Base-by-base conservation (phyloP, 2,113 vertebrate genomes). In the Lamprotornis superbus region DNA sequence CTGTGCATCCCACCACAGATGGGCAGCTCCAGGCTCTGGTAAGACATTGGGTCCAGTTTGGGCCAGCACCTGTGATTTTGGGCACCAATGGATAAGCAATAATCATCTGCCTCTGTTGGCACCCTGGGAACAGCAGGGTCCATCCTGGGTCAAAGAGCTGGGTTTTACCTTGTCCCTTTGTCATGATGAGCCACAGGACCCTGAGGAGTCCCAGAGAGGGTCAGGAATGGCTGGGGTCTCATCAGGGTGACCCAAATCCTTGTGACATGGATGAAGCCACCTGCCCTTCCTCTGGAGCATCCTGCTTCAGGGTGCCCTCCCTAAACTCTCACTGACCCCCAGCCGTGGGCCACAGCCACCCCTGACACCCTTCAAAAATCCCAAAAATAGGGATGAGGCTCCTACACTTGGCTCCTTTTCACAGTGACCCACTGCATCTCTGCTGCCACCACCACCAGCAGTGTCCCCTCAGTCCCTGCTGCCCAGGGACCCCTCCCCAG, bases 401-500 rank as follows among this genome's bases (percentile, higher is more conserved):
- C 27, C 74, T 19, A 10, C n/a, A 9, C 33, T 10, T 3, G 3
- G 18, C 25, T 53, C 39, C 31, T 5, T 0, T 1, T 14, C 5
- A 4, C 52, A 15, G 25, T 4, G 33, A 68, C 31, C 28, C 3
- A 14, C 30, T 70, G 50, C 40, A 7, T 3, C 39, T 25, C 63
- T 59, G 63, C 57, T 50, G 83, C 16, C 17, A 4, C 49, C 31
- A 11, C 18, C 24, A 5, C 6, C 40, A 1, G 0, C 52, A 15
- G 53, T 3, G 17, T 44, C 17, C 53, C 35, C 55, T 15, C 19
- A 1, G 3, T 13, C 21, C 52, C 25, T 1, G 0, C 33, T 18
- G 27, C 30, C 46, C 53, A 16, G 23, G 24, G 44, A 27, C 3
- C 18, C 6, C 8, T 8, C 9, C 17, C 0, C 0, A 47, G 21